Percentiles rank a stretch among this genome's conserved stretches.
Conservation (phyloP, 1,140 invertebrate species). For the Monochamus saltuarius region DNA sequence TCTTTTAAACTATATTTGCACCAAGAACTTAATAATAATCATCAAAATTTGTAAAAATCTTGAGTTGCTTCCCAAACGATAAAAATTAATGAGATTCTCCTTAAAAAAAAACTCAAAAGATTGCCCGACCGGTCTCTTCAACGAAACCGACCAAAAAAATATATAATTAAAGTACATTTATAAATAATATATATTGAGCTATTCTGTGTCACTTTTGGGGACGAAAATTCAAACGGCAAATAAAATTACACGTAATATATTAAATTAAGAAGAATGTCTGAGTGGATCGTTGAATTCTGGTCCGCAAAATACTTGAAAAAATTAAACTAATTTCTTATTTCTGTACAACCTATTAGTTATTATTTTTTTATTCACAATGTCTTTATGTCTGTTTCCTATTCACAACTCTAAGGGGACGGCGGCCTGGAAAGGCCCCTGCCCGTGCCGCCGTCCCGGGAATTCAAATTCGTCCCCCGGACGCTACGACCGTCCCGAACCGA, state of each 20-base stretch:
- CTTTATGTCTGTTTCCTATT: conserved; percentile 34
- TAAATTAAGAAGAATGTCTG: conserved; percentile 11
- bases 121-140: neutral
- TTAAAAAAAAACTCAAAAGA: neutral
- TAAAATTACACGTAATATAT: conserved; percentile 10
- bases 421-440: too few species aligned
- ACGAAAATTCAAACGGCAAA: conserved; percentile 18
- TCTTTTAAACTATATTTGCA: conserved; percentile 26
- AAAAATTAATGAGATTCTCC: neutral
- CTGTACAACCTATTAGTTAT: conserved; percentile 35
- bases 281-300: conserved; percentile 24
- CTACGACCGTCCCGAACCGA: too few species aligned
- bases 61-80: neutral
- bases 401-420: conserved; percentile 19
- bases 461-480: too few species aligned
- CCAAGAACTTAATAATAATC: conserved; percentile 28
- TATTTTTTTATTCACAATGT: conserved; percentile 33
- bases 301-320: conserved; percentile 26
- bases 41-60: conserved; percentile 1
- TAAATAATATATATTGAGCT: conserved; percentile 24
- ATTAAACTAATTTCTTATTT: conserved; percentile 29
- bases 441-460: too few species aligned
- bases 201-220: conserved; percentile 10
- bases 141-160: neutral
- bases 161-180: conserved; percentile 15